Conservation (phyloP, 1,140 invertebrate genomes). For the Drosophila watanabei region DNA sequence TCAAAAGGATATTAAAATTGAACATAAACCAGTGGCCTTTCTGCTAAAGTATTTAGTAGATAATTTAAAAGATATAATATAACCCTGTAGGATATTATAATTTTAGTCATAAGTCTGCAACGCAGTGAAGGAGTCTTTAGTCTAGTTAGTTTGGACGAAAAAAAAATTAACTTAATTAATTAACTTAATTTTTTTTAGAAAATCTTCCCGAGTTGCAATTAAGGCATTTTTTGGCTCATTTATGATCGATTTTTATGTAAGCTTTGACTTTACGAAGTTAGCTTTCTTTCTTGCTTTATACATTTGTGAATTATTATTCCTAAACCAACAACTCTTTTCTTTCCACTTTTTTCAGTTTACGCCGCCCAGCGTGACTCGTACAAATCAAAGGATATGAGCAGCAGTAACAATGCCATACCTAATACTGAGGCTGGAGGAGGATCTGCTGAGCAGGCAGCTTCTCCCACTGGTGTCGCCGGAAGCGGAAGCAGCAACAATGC, state of each 20-base stretch:
- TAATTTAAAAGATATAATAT: no score
- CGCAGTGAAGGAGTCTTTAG: no score
- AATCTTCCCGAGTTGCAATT: no score
- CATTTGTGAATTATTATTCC: not conserved
- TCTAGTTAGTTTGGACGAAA: no score
- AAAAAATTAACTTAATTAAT: no score
- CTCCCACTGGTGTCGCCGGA: conserved; percentile 59
- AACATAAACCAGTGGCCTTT: no score
- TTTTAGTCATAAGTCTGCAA: no score
- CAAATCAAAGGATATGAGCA: conserved; percentile 79
- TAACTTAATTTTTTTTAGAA: no score
- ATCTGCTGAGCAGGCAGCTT: conserved; percentile 30
- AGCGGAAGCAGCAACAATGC: conserved; percentile 67
- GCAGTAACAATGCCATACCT: conserved; percentile 73
- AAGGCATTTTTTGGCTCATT: no score
- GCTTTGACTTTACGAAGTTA: no score
- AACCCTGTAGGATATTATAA: no score
- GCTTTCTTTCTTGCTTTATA: not conserved
- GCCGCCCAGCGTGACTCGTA: conserved; percentile 80
- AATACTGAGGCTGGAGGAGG: conserved; percentile 41
- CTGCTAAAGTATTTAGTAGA: not conserved
- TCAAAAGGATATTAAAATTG: not conserved
- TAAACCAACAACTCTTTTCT: not conserved
- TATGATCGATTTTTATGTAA: no score
- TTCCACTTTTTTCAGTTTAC: conserved; percentile 46